Evolutionary conservation across 2,888 invertebrate species (phyloP).

Genomic region (Enchytraeus crypticus): DNA sequence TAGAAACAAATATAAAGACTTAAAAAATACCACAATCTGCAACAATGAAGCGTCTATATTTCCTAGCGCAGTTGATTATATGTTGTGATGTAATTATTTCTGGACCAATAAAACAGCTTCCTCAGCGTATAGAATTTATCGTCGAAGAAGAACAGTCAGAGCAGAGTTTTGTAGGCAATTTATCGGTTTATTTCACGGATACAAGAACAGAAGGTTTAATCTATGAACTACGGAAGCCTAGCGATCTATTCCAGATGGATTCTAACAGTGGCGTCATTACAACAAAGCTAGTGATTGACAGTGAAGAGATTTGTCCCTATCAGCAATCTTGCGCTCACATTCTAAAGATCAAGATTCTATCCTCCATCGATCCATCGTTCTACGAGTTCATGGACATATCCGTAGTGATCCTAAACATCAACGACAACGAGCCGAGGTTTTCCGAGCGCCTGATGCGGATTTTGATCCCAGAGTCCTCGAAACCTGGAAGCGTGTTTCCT

Average conservation of each 20-base stretch:
- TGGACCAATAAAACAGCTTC: too few species aligned
- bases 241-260: not conserved
- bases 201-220: too few species aligned
- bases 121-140: too few species aligned
- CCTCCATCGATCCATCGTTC: not conserved
- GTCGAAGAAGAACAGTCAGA: too few species aligned
- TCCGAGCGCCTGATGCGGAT: not conserved
- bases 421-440: not conserved
- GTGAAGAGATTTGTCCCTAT: not conserved
- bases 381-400: not conserved
- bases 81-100: too few species aligned
- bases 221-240: not conserved
- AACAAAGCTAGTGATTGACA: not conserved
- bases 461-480: not conserved
- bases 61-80: too few species aligned
- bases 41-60: too few species aligned
- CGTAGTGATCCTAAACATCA: not conserved
- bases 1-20: too few species aligned
- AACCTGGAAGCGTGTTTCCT: not conserved
- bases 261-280: not conserved
- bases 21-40: too few species aligned
- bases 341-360: not conserved
- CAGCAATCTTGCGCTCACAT: not conserved
- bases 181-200: too few species aligned
- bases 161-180: too few species aligned